Evolutionary conservation across 2,113 vertebrate species (phyloP), one percentile per base, ranked within the genome.

Genomic region (Peromyscus maniculatus): DNA sequence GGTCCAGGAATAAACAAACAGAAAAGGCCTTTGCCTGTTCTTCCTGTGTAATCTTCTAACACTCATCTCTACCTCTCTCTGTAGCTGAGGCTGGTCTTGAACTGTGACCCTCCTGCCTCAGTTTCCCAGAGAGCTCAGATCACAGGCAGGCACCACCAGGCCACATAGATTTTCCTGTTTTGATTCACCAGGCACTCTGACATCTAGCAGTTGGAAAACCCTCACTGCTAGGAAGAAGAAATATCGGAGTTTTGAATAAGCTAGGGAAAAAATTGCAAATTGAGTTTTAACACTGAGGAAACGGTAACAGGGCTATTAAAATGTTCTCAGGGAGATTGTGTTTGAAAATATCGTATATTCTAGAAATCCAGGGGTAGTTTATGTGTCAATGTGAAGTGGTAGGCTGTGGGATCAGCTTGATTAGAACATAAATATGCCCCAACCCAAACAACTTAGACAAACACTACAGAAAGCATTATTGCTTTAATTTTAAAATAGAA

Each of bases 1-100:
- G 13, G 21, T 8, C 80, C 86, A 66, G 59, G 31, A 17, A 87
- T 64, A 22, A 62, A n/a, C n/a, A 22, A 84, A 12, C 11, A 33
- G 11, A 46, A 57, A 0, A 1, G 31, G 11, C 19, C 24, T n/a
- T 5, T 0, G 39, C 16, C 28, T 12, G 31, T 31, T 21, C 2
- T 33, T 55, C n/a, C 0, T 28, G 31, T 26, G 46, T 0, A 5
- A 8, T 11, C 3, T 43, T 55, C 46, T 39, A 31, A 43, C 39
- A 9, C 21, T n/a, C 33, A 8, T 66, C 9, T n/a, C 4, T 64
- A 2, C 9, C 1, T 22, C 19, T 12, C 5, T 78, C 10, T 55
- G 33, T 5, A 36, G 33, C 43, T 22, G 4, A 49, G 31, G 7
- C 43, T n/a, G 43, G 12, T 33, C 31, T 79, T 49, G 4, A 52